These are phyloP conservation scores for Rhyacophila brunnea DNA, from an alignment of 1,140 invertebrate genomes.

Conservation along the genomic window DNA sequence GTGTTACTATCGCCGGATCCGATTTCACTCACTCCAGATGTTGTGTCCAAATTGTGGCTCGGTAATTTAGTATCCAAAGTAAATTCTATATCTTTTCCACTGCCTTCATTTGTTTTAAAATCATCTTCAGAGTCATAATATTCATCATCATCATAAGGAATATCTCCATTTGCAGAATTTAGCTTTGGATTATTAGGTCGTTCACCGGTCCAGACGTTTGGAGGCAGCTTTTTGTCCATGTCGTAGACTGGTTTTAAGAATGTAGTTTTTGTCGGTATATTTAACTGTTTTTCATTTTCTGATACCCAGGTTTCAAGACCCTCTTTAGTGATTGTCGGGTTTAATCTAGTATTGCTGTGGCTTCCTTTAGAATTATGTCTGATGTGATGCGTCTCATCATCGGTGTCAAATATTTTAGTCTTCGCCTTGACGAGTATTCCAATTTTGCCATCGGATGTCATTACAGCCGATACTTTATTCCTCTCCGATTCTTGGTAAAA, in stretches of 20 bases:
- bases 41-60: background rate
- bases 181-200: background rate
- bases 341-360: conserved; percentile 1
- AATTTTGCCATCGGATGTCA: conserved; percentile 31
- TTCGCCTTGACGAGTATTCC: conserved; percentile 30
- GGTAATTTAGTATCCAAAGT: background rate
- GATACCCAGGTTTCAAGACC: too few species aligned
- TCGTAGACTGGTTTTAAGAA: conserved; percentile 18
- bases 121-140: conserved; percentile 30
- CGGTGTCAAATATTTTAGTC: conserved; percentile 17
- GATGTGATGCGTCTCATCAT: too few species aligned
- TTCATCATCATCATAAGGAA: conserved; percentile 29
- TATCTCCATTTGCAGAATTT: conserved; percentile 17
- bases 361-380: background rate
- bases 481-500: conserved; percentile 32
- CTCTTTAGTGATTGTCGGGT: background rate
- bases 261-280: conserved; percentile 15
- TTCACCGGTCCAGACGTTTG: conserved; percentile 24
- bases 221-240: background rate
- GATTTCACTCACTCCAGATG: background rate
- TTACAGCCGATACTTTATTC: conserved; percentile 32
- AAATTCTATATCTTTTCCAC: conserved; percentile 1
- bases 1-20: background rate
- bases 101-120: conserved; percentile 13
- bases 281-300: conserved; percentile 1